Evolutionary conservation across 2,797 vertebrate genomes (phyloP).

Genomic region (Loriculus beryllinus): DNA sequence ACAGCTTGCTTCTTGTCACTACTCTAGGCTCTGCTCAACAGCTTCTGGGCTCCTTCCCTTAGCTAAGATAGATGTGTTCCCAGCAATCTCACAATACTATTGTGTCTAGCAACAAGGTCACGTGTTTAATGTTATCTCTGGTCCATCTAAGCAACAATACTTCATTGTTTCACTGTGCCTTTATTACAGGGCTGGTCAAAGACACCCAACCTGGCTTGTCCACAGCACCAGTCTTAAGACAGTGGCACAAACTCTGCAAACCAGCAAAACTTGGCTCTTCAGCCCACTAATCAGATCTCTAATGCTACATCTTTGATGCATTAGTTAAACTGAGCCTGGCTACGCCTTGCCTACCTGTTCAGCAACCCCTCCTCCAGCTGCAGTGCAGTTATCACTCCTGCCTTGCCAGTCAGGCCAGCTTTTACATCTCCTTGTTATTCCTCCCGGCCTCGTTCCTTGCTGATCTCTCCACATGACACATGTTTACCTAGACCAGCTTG

Average conservation of each 20-base stretch:
- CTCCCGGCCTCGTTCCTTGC: neutral
- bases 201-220: neutral
- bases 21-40: neutral
- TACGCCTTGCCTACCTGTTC: neutral
- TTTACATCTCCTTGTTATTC: neutral
- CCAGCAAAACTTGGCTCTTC: neutral
- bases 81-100: neutral
- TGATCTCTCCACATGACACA: neutral
- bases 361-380: neutral
- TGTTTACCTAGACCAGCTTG: constrained; percentile 16
- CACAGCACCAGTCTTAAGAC: neutral
- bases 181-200: neutral
- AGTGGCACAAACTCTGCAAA: neutral
- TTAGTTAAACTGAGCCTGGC: neutral
- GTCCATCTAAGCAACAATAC: neutral
- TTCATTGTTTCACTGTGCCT: neutral
- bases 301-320: neutral
- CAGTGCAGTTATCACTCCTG: neutral
- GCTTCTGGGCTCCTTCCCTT: neutral
- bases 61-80: neutral
- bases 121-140: neutral
- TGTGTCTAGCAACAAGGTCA: neutral
- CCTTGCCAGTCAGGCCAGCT: neutral
- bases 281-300: neutral
- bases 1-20: neutral